Evolutionary conservation across 2,888 invertebrate species (phyloP).

Genomic region (Helicoverpa assulta): DNA sequence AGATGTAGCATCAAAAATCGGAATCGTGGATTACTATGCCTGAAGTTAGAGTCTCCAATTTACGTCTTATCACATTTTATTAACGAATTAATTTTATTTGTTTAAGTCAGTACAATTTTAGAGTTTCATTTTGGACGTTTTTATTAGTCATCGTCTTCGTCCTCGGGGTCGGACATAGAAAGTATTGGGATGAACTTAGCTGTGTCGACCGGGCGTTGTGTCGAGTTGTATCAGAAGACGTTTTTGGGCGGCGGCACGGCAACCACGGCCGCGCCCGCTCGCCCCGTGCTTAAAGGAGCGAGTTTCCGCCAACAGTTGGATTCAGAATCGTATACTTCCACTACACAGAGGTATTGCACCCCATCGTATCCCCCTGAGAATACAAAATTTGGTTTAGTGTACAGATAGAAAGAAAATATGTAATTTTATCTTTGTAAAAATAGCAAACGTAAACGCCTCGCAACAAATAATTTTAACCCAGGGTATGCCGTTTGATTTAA

Average conservation of each 20-base stretch:
- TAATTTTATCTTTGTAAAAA: neutral
- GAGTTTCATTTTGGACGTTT: conserved; percentile 3
- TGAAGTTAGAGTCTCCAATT: no score
- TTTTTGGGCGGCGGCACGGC: conserved; percentile 88
- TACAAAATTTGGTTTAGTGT: neutral
- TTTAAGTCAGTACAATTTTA: no score
- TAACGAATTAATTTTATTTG: no score
- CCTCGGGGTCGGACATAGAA: conserved; percentile 46
- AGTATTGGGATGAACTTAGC: conserved; percentile 42
- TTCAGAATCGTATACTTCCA: conserved; percentile 97
- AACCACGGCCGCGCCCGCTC: conserved; percentile 97
- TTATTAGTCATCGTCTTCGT: conserved; percentile 33
- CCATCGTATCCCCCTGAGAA: conserved; percentile 96
- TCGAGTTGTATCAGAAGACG: conserved; percentile 77
- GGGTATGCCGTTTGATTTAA: no score
- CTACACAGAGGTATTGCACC: conserved; percentile 95
- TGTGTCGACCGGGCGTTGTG: conserved; percentile 54
- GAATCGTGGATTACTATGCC: no score
- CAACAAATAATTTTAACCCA: no score
- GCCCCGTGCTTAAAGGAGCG: conserved; percentile 94
- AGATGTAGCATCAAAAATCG: no score
- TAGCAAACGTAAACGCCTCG: neutral
- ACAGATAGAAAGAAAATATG: neutral
- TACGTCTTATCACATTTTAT: no score
- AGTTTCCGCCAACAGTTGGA: conserved; percentile 94